Percentiles rank a stretch among this genome's conserved stretches.
Evolutionary conservation across 2,797 vertebrate species (phyloP).

Genomic region (Phrynocephalus forsythii): DNA sequence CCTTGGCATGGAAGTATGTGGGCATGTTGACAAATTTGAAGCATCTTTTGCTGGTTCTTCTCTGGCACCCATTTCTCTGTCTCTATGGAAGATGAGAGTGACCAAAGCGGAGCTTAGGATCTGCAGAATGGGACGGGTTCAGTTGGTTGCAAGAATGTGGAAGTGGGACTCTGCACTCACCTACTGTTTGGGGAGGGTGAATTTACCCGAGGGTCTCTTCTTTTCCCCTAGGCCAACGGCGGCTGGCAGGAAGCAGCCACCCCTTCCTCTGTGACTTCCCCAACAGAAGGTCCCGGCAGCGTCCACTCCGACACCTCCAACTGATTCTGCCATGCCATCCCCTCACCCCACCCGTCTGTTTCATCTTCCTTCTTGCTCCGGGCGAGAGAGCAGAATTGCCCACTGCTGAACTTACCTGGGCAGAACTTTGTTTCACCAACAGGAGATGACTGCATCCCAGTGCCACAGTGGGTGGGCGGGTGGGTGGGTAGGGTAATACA

Average conservation of each 20-base stretch:
- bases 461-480: not conserved
- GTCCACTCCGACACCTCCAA: constrained; percentile 91
- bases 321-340: constrained; percentile 74
- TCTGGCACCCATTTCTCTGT: not conserved
- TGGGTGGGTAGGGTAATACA: constrained; percentile 2
- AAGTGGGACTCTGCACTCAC: no score
- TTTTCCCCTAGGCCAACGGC: constrained; percentile 83
- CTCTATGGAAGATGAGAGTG: not conserved
- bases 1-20: not conserved
- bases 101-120: not conserved
- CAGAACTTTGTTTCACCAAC: constrained; percentile 4
- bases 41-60: no score
- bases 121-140: not conserved
- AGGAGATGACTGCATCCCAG: not conserved
- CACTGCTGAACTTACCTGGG: constrained; percentile 15
- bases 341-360: not conserved
- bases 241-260: constrained; percentile 89
- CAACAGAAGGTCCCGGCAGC: constrained; percentile 82
- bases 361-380: not conserved
- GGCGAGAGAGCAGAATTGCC: not conserved
- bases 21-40: not conserved
- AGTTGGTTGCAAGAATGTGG: no score
- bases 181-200: not conserved
- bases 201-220: not conserved
- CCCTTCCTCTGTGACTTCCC: constrained; percentile 86